A percentile compares a stretch with the other conserved stretches of the same genome.
These are phyloP conservation scores for Fratercula arctica DNA, from an alignment of 2,797 vertebrate genomes.

Conservation along the genomic window DNA sequence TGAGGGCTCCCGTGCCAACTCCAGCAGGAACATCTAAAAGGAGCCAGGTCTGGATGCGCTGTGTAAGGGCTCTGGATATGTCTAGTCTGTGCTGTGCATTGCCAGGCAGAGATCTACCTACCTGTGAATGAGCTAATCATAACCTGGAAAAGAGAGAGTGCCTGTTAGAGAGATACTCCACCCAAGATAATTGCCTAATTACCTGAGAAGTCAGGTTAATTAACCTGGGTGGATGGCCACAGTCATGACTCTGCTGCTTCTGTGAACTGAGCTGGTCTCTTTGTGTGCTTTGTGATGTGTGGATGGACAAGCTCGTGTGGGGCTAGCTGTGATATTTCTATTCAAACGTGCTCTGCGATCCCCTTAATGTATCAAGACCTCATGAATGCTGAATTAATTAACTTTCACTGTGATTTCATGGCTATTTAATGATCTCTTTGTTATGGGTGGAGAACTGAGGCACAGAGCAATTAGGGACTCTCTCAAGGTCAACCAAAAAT, in stretches of 20 bases:
- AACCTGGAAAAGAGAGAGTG: background rate
- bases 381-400: slow-evolving; percentile 16
- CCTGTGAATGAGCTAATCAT: background rate
- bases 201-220: background rate
- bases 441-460: slow-evolving; percentile 22
- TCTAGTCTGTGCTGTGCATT: background rate
- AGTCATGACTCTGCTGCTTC: background rate
- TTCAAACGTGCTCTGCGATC: background rate
- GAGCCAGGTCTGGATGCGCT: background rate
- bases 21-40: background rate
- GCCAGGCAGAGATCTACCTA: background rate
- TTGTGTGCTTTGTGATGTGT: background rate
- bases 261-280: background rate
- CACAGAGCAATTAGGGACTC: background rate
- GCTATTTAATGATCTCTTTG: slow-evolving; percentile 37
- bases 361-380: background rate
- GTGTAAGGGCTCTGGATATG: background rate
- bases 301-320: background rate
- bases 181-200: background rate
- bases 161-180: background rate
- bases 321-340: background rate
- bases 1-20: background rate
- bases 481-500: slow-evolving; percentile 24
- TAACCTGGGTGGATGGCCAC: background rate
- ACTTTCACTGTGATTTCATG: slow-evolving; percentile 27